Conservation (phyloP, 2,113 vertebrate genomes). For the Ellobius talpinus region DNA sequence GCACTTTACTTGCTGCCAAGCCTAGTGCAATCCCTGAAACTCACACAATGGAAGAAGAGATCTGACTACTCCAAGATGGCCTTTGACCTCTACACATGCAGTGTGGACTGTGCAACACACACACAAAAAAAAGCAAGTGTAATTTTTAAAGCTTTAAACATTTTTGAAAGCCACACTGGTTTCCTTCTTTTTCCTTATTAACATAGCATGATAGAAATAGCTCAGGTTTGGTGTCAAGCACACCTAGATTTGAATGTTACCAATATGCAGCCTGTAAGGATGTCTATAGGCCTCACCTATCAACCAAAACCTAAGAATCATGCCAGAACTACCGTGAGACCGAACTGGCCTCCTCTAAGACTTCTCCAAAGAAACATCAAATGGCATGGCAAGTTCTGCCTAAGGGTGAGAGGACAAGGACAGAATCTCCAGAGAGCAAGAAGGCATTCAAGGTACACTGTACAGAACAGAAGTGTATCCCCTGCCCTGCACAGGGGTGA, state of each 20-base stretch:
- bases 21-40: not conserved
- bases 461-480: not conserved
- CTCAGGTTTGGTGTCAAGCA: not conserved
- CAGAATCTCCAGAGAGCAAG: not conserved
- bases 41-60: not conserved
- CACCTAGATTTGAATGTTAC: not conserved
- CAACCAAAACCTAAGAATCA: not conserved
- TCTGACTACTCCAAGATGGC: not conserved
- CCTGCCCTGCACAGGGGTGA: not conserved
- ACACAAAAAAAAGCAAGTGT: not conserved
- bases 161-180: too few relatives aligned
- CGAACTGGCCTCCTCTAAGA: not conserved
- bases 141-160: too few relatives aligned
- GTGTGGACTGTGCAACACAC: not conserved
- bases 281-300: not conserved
- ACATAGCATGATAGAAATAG: not conserved
- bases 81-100: not conserved
- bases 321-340: not conserved
- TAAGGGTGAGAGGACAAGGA: not conserved
- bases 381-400: not conserved
- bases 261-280: not conserved
- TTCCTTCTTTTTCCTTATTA: not conserved
- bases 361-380: not conserved
- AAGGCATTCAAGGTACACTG: not conserved
- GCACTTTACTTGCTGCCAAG: not conserved